phyloP scores from a whole-genome alignment of 2,888 invertebrate species.

The Argyra leucocephala region DNA sequence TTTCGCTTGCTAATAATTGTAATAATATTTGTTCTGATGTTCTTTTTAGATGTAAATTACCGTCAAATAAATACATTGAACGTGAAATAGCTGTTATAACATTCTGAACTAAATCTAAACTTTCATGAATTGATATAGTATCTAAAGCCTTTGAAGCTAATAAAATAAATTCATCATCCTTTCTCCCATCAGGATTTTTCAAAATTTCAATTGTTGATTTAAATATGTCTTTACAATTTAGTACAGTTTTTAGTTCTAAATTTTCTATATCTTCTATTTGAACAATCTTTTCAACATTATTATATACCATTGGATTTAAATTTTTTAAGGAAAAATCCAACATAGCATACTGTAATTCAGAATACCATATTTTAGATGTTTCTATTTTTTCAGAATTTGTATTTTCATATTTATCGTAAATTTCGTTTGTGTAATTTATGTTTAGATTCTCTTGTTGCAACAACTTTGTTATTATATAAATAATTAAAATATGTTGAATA shows the following conservation, averaged over 20 bases:
- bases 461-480: conserved; percentile 17
- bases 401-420: background rate
- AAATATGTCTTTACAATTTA: conserved; percentile 25
- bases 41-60: conserved; percentile 25
- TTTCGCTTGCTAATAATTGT: conserved; percentile 30
- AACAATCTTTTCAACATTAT: conserved; percentile 15
- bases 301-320: conserved; percentile 24
- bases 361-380: conserved; percentile 20
- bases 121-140: conserved; percentile 32
- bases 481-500: conserved; percentile 17
- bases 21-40: conserved; percentile 30
- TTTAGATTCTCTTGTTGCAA: background rate
- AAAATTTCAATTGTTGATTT: conserved; percentile 24
- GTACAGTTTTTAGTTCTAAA: conserved; percentile 19
- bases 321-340: conserved; percentile 26
- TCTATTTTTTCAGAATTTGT: background rate
- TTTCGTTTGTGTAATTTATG: background rate
- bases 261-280: conserved; percentile 18
- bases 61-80: conserved; percentile 26
- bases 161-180: conserved; percentile 23
- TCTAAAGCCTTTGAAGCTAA: conserved; percentile 23
- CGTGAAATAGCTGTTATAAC: conserved; percentile 30
- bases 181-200: conserved; percentile 18
- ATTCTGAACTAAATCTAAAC: conserved; percentile 28
- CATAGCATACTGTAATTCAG: conserved; percentile 23